Conservation (phyloP, 2,113 vertebrate species). For the Cebus imitator region DNA sequence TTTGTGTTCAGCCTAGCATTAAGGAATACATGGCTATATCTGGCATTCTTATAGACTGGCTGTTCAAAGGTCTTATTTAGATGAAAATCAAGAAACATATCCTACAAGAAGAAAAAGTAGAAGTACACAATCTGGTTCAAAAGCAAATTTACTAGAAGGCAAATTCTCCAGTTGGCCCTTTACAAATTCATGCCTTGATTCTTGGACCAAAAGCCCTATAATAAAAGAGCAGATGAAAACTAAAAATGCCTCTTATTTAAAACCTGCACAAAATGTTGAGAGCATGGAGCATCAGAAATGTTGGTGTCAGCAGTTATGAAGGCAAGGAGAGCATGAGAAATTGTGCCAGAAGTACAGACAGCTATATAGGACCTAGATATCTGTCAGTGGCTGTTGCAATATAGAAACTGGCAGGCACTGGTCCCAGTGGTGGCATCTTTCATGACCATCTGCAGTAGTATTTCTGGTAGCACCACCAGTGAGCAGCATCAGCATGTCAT, state of each 20-base stretch:
- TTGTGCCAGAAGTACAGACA: background rate
- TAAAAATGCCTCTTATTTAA: background rate
- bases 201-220: background rate
- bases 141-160: background rate
- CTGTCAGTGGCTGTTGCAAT: no score
- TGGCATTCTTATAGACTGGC: background rate
- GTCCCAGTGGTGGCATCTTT: background rate
- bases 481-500: rapidly evolving
- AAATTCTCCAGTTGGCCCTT: background rate
- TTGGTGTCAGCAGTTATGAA: background rate
- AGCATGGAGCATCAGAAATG: background rate
- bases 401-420: background rate
- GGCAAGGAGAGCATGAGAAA: background rate
- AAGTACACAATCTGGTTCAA: background rate
- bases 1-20: background rate
- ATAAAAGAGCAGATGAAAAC: background rate
- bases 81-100: background rate
- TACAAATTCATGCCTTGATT: background rate
- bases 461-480: rapidly evolving
- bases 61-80: background rate
- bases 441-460: background rate
- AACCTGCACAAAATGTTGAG: background rate
- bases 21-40: background rate
- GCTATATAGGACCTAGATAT: rapidly evolving
- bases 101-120: background rate